A percentile compares a stretch with the other conserved stretches of the same genome.
Evolutionary conservation across 2,797 vertebrate species (phyloP).

Genomic region (Helicolenus hilgendorfi): DNA sequence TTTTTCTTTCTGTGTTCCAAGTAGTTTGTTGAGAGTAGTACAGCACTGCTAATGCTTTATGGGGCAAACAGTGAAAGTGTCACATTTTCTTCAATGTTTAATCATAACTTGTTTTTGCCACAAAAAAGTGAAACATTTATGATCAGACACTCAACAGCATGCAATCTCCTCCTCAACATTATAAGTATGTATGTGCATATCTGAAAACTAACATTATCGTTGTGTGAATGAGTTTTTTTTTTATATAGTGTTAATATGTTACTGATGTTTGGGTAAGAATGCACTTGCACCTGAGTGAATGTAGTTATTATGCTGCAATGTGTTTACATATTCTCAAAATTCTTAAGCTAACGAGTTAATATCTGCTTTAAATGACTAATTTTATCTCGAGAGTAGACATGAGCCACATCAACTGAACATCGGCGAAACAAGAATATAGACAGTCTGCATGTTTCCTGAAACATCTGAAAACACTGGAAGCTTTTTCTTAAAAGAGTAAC

Average conservation of each 20-base stretch:
- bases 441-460: slow-evolving; percentile 45
- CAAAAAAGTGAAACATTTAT: slow-evolving; percentile 23
- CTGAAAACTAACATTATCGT: slow-evolving; percentile 71
- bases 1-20: slow-evolving; percentile 43
- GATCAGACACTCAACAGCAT: slow-evolving; percentile 65
- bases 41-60: slow-evolving; percentile 62
- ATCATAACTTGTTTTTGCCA: slow-evolving; percentile 40
- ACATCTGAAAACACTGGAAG: slow-evolving; percentile 55
- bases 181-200: slow-evolving; percentile 64
- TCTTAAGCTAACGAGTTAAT: slow-evolving; percentile 79
- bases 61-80: slow-evolving; percentile 48
- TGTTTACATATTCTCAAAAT: slow-evolving; percentile 81
- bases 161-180: slow-evolving; percentile 68
- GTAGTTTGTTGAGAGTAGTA: slow-evolving; percentile 63
- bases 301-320: slow-evolving; percentile 81
- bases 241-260: slow-evolving; percentile 77
- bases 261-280: slow-evolving; percentile 88
- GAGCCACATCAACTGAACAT: slow-evolving; percentile 57
- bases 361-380: slow-evolving; percentile 70
- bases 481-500: slow-evolving; percentile 48
- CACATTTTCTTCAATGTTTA: slow-evolving; percentile 31
- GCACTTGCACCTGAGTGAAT: slow-evolving; percentile 90
- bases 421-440: slow-evolving; percentile 34
- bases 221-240: slow-evolving; percentile 75
- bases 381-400: slow-evolving; percentile 51